Base-by-base conservation (phyloP, 2,797 vertebrate species). In the Sebastes oblongus region DNA sequence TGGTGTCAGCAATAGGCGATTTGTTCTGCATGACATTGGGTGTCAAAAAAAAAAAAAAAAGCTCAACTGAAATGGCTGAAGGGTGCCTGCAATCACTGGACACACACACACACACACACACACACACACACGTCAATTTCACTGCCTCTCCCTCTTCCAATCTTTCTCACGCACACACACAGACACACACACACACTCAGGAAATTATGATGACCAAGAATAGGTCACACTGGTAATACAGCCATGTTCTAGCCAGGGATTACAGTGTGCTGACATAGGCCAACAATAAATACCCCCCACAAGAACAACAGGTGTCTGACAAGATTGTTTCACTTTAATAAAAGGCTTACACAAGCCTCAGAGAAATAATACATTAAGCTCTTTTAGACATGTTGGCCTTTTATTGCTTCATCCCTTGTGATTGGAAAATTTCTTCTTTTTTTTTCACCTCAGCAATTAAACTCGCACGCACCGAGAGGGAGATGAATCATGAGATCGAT, bases 261-360 rank as follows among this genome's bases (percentile, higher is more conserved):
- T 94, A 92, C 58, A 73, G 80, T 86, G 77, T 81, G 88, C 89
- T 91, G 89, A 93, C 84, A 91, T 70, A 77, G 85, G 75, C 86
- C 80, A 71, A 87, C 91, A 89, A 81, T 91, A 93, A 93, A 91
- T 87, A 90, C 79, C 77, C 71, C 25, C 65, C 34, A 75, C 77
- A 78, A 75, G 88, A 87, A 83, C 90, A 93, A 94, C 94, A 94
- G 94, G 94, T 93, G 94, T 87, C 80, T 75, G 88, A 91, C 85
- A 89, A 93, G 91, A 93, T 90, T 91, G 92, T 90, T 88, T 89
- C 77, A 88, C 86, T 89, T 91, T 90, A 90, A 93, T 92, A 91
- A 93, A 94, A 88, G 86, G 89, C 87, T 92, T 89, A 92, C 80
- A 73, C 67, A 60, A 64, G 81, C 86, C 71, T 80, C 62, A 72